A percentile compares a stretch with the other conserved stretches of the same genome.
These are phyloP conservation scores for Protodeltote pygarga DNA, from an alignment of 2,888 invertebrate species.

Conservation along the genomic window DNA sequence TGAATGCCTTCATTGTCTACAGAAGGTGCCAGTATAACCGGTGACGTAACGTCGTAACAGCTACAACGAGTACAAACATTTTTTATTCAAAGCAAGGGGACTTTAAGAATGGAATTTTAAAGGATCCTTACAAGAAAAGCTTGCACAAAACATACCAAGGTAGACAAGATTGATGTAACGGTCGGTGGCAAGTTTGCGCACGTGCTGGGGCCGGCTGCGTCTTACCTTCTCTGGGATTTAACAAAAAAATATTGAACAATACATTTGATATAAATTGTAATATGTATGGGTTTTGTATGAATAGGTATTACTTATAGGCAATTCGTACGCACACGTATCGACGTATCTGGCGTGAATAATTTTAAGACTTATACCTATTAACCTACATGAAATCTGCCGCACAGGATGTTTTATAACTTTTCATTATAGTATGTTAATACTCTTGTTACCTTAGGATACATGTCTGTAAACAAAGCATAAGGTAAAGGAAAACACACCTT, in stretches of 20 bases:
- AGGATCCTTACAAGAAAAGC: slow-evolving; percentile 53
- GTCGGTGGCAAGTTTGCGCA: slow-evolving; percentile 77
- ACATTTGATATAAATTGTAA: slow-evolving; percentile 44
- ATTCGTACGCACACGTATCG: too few relatives aligned
- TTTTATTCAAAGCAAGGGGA: slow-evolving; percentile 43
- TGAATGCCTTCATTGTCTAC: slow-evolving; percentile 80
- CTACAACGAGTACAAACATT: slow-evolving; percentile 32
- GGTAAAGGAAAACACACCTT: too few relatives aligned
- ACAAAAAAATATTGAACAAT: slow-evolving; percentile 48
- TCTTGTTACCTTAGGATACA: too few relatives aligned
- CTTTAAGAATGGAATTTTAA: slow-evolving; percentile 49
- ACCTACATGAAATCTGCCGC: too few relatives aligned
- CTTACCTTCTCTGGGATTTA: slow-evolving; percentile 31
- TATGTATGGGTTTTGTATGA: slow-evolving; percentile 35
- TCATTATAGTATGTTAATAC: too few relatives aligned
- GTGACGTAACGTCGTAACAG: slow-evolving; percentile 49
- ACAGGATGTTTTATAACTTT: too few relatives aligned
- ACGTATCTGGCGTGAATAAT: too few relatives aligned
- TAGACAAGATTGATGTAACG: slow-evolving; percentile 84
- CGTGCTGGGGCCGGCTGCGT: slow-evolving; percentile 80
- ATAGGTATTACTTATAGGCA: too few relatives aligned
- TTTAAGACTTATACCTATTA: too few relatives aligned
- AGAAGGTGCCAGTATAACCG: slow-evolving; percentile 50
- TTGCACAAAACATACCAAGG: slow-evolving; percentile 73
- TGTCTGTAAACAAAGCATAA: too few relatives aligned